Base-by-base conservation (phyloP, 1,140 invertebrate species). In the Drosophila funebris region DNA sequence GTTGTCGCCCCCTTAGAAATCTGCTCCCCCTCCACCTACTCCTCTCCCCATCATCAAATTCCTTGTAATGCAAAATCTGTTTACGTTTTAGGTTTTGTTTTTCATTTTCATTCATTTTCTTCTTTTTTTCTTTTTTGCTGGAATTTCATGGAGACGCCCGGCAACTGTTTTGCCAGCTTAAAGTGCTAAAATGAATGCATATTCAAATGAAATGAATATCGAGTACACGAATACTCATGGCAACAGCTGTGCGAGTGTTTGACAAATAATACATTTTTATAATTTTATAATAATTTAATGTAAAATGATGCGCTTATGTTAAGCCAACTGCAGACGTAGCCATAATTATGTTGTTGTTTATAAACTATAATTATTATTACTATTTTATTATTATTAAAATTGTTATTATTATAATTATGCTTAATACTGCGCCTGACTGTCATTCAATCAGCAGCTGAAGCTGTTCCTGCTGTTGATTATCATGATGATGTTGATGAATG, bases 151-250 rank as follows among this genome's bases (percentile, higher is more conserved):
- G 29, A 31, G 29, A 31, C 29, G n/a, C 4, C 8, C 4, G n/a
- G 24, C 63, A 67, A 58, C 54, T 67, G 63, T 67, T 67, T 48
- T 24, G 33, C 41, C 33, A 50, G 54, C 33, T 62, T 46, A 53
- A 36, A 50, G 22, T 31, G 43, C 29, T 18, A 7, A 52, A 31
- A 16, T 54, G 29, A 13, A n/a, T 24, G 22, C 2, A 4, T 24
- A 24, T 36, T 20, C 29, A n/a, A 8, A 5, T 4, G 1, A 8
- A 57, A 39, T 39, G 9, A 20, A 18, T 41, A 33, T 44, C 16
- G 62, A 33, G 8, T 37, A n/a, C 14, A n/a, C 14, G n/a, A 9
- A 9, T 16, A 43, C 13, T 39, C 13, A 46, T 24, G 5, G 24
- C 24, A 24, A 31, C 66, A 69, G 33, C 27, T 68, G 64, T 22